phyloP scores from a whole-genome alignment of 1,140 invertebrate species.

The Gerris buenoi region DNA sequence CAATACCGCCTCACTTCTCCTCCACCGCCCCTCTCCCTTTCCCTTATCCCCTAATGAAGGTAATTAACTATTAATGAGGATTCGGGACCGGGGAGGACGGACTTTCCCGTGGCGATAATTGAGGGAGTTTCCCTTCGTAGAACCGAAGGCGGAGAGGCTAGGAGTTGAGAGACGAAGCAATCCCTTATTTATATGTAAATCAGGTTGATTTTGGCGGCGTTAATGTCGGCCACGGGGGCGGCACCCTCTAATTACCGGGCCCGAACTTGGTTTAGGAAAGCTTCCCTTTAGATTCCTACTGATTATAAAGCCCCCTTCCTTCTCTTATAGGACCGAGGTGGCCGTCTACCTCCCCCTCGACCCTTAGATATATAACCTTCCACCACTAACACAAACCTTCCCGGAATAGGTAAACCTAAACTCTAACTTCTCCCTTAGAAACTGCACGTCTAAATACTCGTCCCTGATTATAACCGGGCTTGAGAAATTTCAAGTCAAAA shows the following conservation, averaged over 20 bases:
- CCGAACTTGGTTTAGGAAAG: neutral
- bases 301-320: slow-evolving; percentile 1
- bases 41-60: slow-evolving; percentile 9
- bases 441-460: too few relatives aligned
- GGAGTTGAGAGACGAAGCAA: slow-evolving; percentile 12
- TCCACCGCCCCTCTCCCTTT: slow-evolving; percentile 7
- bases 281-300: slow-evolving; percentile 4
- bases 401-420: too few relatives aligned
- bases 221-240: neutral
- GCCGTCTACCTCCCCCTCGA: neutral
- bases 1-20: slow-evolving; percentile 11
- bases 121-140: neutral
- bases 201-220: slow-evolving; percentile 4
- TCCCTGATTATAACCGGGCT: too few relatives aligned
- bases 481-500: too few relatives aligned
- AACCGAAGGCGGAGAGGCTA: neutral
- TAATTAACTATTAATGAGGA: slow-evolving; percentile 19
- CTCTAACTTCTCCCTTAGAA: too few relatives aligned
- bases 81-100: slow-evolving; percentile 1
- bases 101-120: slow-evolving; percentile 7
- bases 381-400: too few relatives aligned
- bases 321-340: neutral
- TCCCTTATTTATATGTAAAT: slow-evolving; percentile 6
- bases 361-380: neutral
- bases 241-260: neutral